Conservation (phyloP, 2,888 invertebrate genomes). For the Caenorhabditis sp. region DNA sequence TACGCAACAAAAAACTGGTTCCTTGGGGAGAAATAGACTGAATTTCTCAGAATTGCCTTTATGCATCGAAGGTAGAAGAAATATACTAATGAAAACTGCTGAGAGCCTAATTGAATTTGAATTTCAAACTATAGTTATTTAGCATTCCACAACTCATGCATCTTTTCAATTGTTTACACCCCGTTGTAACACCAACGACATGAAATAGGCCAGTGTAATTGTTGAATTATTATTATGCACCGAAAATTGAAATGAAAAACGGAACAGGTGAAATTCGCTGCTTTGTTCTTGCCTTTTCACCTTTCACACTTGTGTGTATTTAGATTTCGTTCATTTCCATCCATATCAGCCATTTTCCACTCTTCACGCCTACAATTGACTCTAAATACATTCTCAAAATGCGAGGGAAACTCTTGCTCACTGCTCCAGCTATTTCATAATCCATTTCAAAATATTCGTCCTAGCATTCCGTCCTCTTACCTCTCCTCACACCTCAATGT, state of each 20-base stretch:
- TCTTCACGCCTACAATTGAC: too few relatives aligned
- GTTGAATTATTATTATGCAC: not conserved
- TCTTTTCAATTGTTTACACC: not conserved
- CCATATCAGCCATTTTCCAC: not conserved
- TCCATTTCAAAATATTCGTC: not conserved
- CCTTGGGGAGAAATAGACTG: not conserved
- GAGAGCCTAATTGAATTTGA: too few relatives aligned
- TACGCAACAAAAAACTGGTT: slow-evolving; percentile 32
- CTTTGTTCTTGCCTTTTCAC: not conserved
- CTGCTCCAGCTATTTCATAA: not conserved
- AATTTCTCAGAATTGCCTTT: not conserved
- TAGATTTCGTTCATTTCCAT: too few relatives aligned
- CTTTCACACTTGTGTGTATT: not conserved
- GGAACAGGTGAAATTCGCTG: not conserved
- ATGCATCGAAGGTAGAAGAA: too few relatives aligned
- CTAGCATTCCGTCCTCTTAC: not conserved
- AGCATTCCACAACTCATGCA: too few relatives aligned
- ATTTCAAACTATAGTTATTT: too few relatives aligned
- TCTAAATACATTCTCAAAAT: too few relatives aligned
- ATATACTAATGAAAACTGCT: too few relatives aligned
- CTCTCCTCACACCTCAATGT: slow-evolving; percentile 25
- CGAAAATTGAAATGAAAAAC: not conserved
- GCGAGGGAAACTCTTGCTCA: not conserved
- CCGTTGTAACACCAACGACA: not conserved
- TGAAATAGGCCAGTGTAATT: not conserved